Conservation (phyloP, 2,888 invertebrate genomes). For the Parelbella ahira region DNA sequence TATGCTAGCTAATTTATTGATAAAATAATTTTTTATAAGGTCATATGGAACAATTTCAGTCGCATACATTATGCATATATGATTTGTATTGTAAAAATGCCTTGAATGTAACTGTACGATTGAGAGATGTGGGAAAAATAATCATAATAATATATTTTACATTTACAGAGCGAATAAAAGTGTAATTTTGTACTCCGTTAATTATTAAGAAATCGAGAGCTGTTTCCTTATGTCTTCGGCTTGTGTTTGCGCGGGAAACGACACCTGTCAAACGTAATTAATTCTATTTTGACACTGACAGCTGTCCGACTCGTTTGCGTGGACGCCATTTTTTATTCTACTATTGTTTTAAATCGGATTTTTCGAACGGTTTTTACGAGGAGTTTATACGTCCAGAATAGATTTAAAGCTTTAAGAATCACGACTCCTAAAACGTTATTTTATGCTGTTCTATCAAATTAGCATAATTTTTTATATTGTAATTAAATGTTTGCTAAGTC, state of each 20-base stretch:
- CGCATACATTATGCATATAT: constrained; percentile 22
- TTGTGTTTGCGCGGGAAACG: constrained; percentile 26
- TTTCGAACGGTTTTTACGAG: constrained; percentile 11
- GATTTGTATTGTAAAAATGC: constrained; percentile 37
- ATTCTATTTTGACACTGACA: constrained; percentile 6
- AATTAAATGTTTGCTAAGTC: background rate
- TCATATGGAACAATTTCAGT: constrained; percentile 8
- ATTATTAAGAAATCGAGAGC: constrained; percentile 35
- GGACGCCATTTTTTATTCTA: constrained; percentile 17
- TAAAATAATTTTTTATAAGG: constrained; percentile 14
- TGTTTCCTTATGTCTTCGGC: constrained; percentile 30
- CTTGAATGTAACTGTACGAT: constrained; percentile 41
- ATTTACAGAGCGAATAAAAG: constrained; percentile 37
- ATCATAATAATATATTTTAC: constrained; percentile 42
- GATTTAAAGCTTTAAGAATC: constrained; percentile 14
- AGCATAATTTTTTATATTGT: no score
- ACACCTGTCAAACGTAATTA: constrained; percentile 8
- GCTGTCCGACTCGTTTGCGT: background rate
- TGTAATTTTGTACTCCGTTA: constrained; percentile 63
- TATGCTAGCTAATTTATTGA: constrained; percentile 22
- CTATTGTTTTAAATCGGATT: background rate
- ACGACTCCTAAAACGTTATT: constrained; percentile 5
- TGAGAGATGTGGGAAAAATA: constrained; percentile 30
- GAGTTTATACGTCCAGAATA: constrained; percentile 24
- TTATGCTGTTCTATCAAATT: background rate